Conservation (phyloP, 2,888 invertebrate genomes). For the Folsomia candida region DNA sequence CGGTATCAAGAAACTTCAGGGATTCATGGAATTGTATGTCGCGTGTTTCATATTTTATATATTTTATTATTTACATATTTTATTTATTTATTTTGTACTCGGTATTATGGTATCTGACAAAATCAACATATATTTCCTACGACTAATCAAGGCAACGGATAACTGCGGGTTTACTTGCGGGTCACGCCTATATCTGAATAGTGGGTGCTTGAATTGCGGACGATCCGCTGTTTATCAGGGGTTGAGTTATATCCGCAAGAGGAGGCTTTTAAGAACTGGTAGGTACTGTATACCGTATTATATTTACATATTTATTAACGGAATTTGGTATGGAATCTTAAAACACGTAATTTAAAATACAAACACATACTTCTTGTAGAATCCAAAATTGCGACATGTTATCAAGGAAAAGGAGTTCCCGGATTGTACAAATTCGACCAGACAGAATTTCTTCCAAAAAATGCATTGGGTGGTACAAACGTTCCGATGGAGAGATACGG, state of each 20-base stretch:
- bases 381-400: constrained; percentile 43
- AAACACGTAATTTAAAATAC: not conserved
- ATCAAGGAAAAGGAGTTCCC: constrained; percentile 39
- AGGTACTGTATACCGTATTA: not conserved
- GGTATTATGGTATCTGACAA: too few relatives aligned
- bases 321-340: not conserved
- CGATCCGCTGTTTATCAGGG: constrained; percentile 46
- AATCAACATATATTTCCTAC: too few relatives aligned
- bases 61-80: not conserved
- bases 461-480: constrained; percentile 33
- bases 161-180: constrained; percentile 44
- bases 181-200: constrained; percentile 44
- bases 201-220: constrained; percentile 45
- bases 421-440: constrained; percentile 44
- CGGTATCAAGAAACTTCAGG: constrained; percentile 46
- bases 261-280: constrained; percentile 39
- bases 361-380: constrained; percentile 14
- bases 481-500: constrained; percentile 42
- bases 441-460: constrained; percentile 44
- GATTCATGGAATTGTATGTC: constrained; percentile 45
- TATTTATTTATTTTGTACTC: not conserved
- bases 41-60: not conserved
- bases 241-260: constrained; percentile 42
- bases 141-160: constrained; percentile 47
- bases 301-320: constrained; percentile 2